Evolutionary conservation across 2,888 invertebrate genomes (phyloP).

Genomic region (Chironomus tentans): DNA sequence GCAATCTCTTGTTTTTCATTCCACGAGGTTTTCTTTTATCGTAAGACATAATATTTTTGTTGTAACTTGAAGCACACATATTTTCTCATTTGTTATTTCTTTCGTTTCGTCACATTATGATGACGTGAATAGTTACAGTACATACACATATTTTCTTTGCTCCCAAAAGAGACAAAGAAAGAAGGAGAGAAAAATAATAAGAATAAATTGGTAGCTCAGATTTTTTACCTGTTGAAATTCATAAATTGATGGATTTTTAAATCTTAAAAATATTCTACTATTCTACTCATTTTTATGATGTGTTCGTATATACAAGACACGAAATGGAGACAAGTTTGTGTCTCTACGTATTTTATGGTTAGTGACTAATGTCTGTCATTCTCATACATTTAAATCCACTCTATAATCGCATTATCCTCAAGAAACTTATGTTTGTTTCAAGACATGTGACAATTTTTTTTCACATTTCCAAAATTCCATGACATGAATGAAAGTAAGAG

Average conservation of each 20-base stretch:
- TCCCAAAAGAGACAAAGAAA: background rate
- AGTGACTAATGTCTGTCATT: too few relatives aligned
- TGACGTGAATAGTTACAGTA: constrained; percentile 8
- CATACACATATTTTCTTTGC: background rate
- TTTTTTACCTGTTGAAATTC: constrained; percentile 20
- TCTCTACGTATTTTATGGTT: background rate
- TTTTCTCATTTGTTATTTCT: background rate
- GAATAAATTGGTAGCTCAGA: background rate
- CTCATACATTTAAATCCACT: background rate
- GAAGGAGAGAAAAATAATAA: background rate
- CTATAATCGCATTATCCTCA: constrained; percentile 12
- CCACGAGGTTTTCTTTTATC: constrained; percentile 16
- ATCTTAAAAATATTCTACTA: background rate
- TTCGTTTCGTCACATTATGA: background rate
- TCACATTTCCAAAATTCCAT: too few relatives aligned
- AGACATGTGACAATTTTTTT: too few relatives aligned
- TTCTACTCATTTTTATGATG: constrained; percentile 2
- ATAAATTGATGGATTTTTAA: constrained; percentile 12
- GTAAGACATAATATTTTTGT: background rate
- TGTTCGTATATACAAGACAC: background rate
- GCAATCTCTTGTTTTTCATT: constrained; percentile 17
- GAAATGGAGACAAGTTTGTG: constrained; percentile 16
- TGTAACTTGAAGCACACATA: background rate
- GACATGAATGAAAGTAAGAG: background rate
- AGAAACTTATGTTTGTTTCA: background rate